Evolutionary conservation across 2,113 vertebrate genomes (phyloP).

Genomic region (Terrapene triunguis): DNA sequence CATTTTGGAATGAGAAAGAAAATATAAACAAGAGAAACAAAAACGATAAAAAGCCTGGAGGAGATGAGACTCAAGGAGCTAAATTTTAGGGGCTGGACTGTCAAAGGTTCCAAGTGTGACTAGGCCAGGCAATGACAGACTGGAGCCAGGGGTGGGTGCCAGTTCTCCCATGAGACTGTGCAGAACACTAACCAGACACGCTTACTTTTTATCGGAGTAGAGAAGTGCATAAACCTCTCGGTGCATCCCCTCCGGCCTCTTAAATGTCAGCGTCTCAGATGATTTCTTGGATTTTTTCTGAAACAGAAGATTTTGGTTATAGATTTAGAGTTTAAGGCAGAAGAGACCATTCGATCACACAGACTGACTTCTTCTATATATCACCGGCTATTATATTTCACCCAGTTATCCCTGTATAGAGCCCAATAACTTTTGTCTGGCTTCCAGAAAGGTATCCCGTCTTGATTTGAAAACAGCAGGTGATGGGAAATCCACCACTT

Average conservation of each 20-base stretch:
- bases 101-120: neutral
- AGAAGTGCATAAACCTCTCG: constrained; percentile 97
- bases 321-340: neutral
- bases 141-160: neutral
- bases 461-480: neutral
- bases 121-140: neutral
- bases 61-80: neutral
- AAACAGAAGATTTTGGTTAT: constrained; percentile 33
- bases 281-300: constrained; percentile 98
- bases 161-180: neutral
- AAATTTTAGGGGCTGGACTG: fast-evolving
- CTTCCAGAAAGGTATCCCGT: constrained; percentile 17
- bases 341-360: neutral
- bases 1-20: neutral
- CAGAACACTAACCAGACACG: neutral
- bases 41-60: neutral
- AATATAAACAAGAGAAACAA: neutral
- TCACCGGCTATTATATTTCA: neutral
- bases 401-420: constrained; percentile 7
- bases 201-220: constrained; percentile 99
- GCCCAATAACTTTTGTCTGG: constrained; percentile 21
- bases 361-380: neutral
- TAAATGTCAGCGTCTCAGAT: constrained; percentile 94
- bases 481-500: neutral
- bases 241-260: constrained; percentile 98